Base-by-base conservation (phyloP, 2,113 vertebrate genomes). In the Ictalurus punctatus region DNA sequence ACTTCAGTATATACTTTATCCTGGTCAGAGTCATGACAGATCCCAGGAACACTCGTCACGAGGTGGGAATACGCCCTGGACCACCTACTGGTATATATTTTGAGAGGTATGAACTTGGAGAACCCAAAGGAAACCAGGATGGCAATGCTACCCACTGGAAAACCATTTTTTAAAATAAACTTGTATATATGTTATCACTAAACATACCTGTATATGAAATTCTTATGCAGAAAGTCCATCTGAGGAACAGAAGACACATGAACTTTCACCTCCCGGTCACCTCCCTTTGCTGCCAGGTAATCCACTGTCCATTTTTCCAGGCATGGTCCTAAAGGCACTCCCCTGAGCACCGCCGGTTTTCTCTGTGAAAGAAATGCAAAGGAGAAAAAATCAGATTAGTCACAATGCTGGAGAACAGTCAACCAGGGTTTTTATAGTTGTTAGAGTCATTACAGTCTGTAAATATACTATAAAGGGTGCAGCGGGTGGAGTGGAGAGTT, bases 201-300 rank as follows among this genome's bases (percentile, higher is more conserved):
- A 17, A 3, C 90, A 92, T 87, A 99, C 98, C 96, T 99, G 96
- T 99, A 99, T 0, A 95, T 93, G 96, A 99, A 99, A 94, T 99
- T 99, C 95, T 99, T 99, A 92, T 95, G 96, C 79, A 99, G 96
- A 94, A 99, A 99, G 93, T 99, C 96, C 98, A 99, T 97, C 94
- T 96, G 97, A 56, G 97, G 93, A 58, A 96, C 95, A 0, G 94
- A 54, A 52, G 97, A 96, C 2, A 99, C 98, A 0, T 99, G 98
- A 34, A 99, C 92, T 92, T 97, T 99, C 44, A 99, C 98, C 80
- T 97, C 96, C 89, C 92, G 96, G 54, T 90, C 89, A 25, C 96
- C 96, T 78, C 96, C 97, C 0, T 90, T 94, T 21, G 93, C 92
- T 85, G 93, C 92, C 16, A 99, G 94, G 91, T 98, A 98, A 76